Evolutionary conservation across 1,140 invertebrate genomes (phyloP).

Genomic region (Bemisia tabaci): DNA sequence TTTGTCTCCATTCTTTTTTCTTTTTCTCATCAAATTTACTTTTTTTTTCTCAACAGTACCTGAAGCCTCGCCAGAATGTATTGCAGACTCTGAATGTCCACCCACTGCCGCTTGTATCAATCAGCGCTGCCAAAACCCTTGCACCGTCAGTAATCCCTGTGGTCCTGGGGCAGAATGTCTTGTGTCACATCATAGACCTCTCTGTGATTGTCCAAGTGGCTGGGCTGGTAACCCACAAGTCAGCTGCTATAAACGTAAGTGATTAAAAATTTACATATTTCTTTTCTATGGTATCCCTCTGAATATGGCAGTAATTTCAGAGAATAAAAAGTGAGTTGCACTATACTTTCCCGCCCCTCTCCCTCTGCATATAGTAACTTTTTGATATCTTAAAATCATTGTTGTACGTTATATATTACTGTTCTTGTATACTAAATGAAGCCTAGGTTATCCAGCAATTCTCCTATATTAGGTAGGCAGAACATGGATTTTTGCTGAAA

Average conservation of each 20-base stretch:
- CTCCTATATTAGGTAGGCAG: too few species aligned
- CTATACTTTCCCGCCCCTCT: too few species aligned
- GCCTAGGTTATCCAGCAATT: too few species aligned
- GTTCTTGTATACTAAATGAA: too few species aligned
- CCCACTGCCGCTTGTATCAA: constrained; percentile 62
- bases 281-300: too few species aligned
- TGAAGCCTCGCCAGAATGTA: constrained; percentile 43
- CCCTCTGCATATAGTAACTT: too few species aligned
- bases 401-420: too few species aligned
- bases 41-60: neutral
- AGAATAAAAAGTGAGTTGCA: too few species aligned
- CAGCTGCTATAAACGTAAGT: constrained; percentile 74
- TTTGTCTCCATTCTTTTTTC: neutral
- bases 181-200: constrained; percentile 54
- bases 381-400: too few species aligned
- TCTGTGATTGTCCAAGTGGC: constrained; percentile 64
- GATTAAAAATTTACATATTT: too few species aligned
- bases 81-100: constrained; percentile 53
- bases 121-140: constrained; percentile 63
- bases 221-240: constrained; percentile 76
- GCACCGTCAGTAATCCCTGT: constrained; percentile 57
- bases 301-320: too few species aligned
- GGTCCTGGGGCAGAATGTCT: constrained; percentile 63
- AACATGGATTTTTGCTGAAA: too few species aligned
- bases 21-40: neutral